A percentile compares a stretch with the other conserved stretches of the same genome.
Conservation (phyloP, 1,140 invertebrate species). For the Protaetia brevitarsis region DNA sequence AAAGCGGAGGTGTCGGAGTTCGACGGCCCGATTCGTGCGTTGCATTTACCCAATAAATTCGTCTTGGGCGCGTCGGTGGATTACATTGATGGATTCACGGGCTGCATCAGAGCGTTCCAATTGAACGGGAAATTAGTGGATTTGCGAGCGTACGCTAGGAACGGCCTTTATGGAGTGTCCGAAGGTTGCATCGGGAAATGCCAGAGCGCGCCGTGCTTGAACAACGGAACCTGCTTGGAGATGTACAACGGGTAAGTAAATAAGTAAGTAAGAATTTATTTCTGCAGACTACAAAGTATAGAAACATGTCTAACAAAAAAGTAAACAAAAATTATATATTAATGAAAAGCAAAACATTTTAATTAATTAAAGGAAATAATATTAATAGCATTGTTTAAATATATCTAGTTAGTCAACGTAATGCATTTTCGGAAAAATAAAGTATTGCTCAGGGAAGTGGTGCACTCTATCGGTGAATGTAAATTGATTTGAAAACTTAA, state of each 20-base stretch:
- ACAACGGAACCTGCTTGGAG: conserved; percentile 93
- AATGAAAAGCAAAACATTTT: too few species aligned
- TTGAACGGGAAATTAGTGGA: conserved; percentile 87
- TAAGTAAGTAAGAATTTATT: too few species aligned
- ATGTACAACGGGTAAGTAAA: conserved; percentile 86
- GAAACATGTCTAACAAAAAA: too few species aligned
- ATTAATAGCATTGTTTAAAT: too few species aligned
- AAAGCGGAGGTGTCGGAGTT: conserved; percentile 82
- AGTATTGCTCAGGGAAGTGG: too few species aligned
- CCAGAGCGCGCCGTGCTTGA: conserved; percentile 86
- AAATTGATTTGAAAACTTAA: too few species aligned
- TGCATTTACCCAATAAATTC: conserved; percentile 79
- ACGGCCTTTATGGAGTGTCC: conserved; percentile 71
- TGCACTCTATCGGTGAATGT: too few species aligned
- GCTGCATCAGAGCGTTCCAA: conserved; percentile 86
- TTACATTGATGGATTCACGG: conserved; percentile 89
- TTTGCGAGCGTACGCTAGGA: conserved; percentile 66
- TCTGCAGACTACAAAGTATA: too few species aligned
- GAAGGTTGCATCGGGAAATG: conserved; percentile 91
- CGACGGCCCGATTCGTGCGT: conserved; percentile 74
- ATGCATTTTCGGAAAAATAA: too few species aligned
- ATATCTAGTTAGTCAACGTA: too few species aligned
- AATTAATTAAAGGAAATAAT: too few species aligned
- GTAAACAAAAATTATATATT: too few species aligned
- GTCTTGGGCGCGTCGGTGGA: conserved; percentile 80